A percentile compares a stretch with the other conserved stretches of the same genome.
phyloP scores from a whole-genome alignment of 1,140 invertebrate genomes.

The Anoplophora glabripennis region DNA sequence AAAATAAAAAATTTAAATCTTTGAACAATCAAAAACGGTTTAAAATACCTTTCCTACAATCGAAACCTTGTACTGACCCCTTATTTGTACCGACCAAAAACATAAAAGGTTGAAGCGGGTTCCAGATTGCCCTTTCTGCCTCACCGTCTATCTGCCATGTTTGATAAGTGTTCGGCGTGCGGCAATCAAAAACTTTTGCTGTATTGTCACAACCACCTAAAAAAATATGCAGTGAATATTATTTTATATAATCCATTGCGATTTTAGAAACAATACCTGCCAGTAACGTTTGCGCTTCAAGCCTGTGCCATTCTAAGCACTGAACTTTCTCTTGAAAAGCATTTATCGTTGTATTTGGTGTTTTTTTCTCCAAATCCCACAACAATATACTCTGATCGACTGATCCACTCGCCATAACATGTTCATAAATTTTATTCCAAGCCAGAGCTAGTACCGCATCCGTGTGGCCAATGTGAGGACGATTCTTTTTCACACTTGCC shows the following conservation, averaged over 20 bases:
- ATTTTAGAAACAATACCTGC: constrained; percentile 60
- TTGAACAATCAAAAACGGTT: not conserved
- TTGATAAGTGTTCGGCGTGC: constrained; percentile 61
- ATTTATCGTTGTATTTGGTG: constrained; percentile 69
- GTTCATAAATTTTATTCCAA: constrained; percentile 80
- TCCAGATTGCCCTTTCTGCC: constrained; percentile 88
- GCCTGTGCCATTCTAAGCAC: constrained; percentile 82
- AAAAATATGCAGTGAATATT: constrained; percentile 9
- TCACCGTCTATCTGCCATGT: constrained; percentile 74
- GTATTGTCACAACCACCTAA: constrained; percentile 58
- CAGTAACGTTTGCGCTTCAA: constrained; percentile 75
- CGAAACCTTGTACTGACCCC: constrained; percentile 77
- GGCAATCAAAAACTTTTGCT: constrained; percentile 78
- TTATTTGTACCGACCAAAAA: constrained; percentile 77
- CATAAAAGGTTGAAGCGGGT: constrained; percentile 67
- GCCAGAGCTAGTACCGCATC: constrained; percentile 89
- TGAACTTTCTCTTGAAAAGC: constrained; percentile 82
- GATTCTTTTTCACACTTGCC: constrained; percentile 73
- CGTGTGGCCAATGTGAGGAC: constrained; percentile 70
- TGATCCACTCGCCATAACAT: constrained; percentile 88
- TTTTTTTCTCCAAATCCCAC: constrained; percentile 86
- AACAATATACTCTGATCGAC: constrained; percentile 85
- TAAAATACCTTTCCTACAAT: constrained; percentile 61
- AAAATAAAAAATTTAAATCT: constrained; percentile 3
- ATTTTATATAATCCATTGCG: not conserved